phyloP scores from a whole-genome alignment of 2,797 vertebrate species.

The Chloroceryle amazona region DNA sequence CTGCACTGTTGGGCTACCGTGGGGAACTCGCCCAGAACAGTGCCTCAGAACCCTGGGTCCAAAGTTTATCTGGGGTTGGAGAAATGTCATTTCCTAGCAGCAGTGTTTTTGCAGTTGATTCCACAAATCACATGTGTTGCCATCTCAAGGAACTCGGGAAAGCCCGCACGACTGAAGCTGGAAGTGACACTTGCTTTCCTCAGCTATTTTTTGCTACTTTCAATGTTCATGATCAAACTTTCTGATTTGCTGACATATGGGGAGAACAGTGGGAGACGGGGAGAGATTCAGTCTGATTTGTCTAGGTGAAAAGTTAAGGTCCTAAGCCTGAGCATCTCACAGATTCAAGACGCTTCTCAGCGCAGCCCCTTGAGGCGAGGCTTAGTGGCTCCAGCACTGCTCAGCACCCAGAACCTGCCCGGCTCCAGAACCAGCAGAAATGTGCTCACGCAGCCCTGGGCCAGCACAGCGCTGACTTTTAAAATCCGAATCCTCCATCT shows the following conservation, averaged over 20 bases:
- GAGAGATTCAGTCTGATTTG: background rate
- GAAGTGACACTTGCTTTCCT: background rate
- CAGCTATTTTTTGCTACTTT: background rate
- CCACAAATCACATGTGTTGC: background rate
- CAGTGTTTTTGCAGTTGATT: accelerated
- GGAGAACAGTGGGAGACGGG: background rate
- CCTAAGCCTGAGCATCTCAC: background rate
- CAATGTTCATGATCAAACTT: background rate
- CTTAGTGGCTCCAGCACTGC: background rate
- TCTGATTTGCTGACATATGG: background rate
- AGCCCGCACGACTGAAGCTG: background rate
- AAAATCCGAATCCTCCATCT: no score
- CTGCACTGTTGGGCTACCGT: background rate
- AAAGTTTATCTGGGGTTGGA: background rate
- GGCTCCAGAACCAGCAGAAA: background rate
- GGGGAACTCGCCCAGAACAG: background rate
- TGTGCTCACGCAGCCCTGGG: background rate
- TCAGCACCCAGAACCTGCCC: background rate
- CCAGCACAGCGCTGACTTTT: accelerated
- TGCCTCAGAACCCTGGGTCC: background rate
- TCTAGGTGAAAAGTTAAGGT: background rate
- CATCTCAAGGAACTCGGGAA: background rate
- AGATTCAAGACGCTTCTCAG: background rate
- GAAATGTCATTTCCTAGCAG: background rate
- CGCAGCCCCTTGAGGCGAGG: background rate